Evolutionary conservation across 2,113 vertebrate genomes (phyloP).

Genomic region (Spea multiplicata): DNA sequence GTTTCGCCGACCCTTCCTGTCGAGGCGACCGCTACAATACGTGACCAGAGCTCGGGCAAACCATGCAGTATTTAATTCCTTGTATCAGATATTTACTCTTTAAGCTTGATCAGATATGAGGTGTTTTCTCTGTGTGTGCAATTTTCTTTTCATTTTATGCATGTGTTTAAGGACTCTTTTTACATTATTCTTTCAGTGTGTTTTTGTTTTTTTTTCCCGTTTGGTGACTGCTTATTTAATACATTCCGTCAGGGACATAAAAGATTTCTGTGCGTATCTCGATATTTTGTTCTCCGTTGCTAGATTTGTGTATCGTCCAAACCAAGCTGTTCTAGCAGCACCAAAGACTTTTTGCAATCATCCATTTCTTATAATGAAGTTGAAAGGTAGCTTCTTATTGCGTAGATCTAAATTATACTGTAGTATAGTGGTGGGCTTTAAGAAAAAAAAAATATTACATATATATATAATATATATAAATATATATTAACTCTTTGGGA

Average conservation of each 20-base stretch:
- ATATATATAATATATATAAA: background rate
- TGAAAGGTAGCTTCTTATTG: conserved; percentile 90
- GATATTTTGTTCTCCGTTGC: conserved; percentile 55
- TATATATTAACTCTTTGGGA: background rate
- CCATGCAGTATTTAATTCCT: conserved; percentile 97
- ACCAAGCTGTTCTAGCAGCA: conserved; percentile 99
- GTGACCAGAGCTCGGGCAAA: conserved; percentile 91
- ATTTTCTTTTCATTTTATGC: conserved; percentile 96
- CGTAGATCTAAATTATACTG: conserved; percentile 93
- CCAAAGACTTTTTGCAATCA: conserved; percentile 98
- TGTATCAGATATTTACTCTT: conserved; percentile 95
- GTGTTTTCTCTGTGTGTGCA: conserved; percentile 82
- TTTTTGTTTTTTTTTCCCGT: conserved; percentile 84
- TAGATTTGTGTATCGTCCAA: conserved; percentile 76
- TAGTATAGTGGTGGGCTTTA: conserved; percentile 86
- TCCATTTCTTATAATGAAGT: conserved; percentile 80
- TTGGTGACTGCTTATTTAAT: conserved; percentile 98
- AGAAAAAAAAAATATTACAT: conserved; percentile 56
- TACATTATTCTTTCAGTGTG: conserved; percentile 75
- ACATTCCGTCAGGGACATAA: conserved; percentile 99
- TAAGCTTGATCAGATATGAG: conserved; percentile 98
- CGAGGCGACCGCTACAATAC: conserved; percentile 75
- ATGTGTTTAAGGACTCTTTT: conserved; percentile 85
- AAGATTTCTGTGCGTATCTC: conserved; percentile 71
- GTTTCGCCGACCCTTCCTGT: conserved; percentile 23